These are phyloP conservation scores for Jacana jacana DNA, from an alignment of 2,113 vertebrate species.

Conservation along the genomic window DNA sequence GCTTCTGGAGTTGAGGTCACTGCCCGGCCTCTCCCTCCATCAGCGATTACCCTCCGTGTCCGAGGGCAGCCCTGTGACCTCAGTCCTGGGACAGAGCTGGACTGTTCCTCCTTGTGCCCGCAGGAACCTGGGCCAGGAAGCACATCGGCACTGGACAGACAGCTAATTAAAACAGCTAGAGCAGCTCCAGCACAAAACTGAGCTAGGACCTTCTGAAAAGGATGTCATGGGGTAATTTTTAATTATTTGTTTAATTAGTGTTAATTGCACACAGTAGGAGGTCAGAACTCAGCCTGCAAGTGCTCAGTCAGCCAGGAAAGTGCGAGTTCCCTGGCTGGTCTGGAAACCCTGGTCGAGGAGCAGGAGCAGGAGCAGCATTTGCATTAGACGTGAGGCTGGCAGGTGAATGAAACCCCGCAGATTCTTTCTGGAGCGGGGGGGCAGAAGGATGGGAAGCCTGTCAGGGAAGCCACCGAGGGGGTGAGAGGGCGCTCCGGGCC, in stretches of 20 bases:
- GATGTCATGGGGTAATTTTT: background rate
- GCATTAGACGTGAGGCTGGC: rapidly evolving
- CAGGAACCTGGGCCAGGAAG: background rate
- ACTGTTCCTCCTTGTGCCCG: background rate
- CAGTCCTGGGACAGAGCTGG: background rate
- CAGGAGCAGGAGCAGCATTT: background rate
- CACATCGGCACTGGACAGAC: background rate
- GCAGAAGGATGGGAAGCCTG: background rate
- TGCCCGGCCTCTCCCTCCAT: background rate
- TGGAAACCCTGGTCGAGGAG: background rate
- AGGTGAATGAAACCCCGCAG: background rate
- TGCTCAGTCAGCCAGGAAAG: background rate
- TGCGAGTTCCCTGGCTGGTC: rapidly evolving
- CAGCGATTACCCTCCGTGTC: background rate
- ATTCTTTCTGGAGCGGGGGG: background rate
- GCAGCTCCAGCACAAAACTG: background rate
- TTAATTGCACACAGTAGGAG: conserved; percentile 31
- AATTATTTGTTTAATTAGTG: conserved; percentile 45
- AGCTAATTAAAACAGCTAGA: background rate
- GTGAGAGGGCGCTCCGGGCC: rapidly evolving
- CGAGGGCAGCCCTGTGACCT: background rate
- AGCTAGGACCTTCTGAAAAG: background rate
- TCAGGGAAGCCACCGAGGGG: no score
- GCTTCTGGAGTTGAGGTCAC: background rate
- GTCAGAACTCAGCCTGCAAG: background rate